Percentiles rank a stretch among this genome's conserved stretches.
Conservation (phyloP, 92 coral and sea anemone genomes). For the Zoanthus sansibaricus region DNA sequence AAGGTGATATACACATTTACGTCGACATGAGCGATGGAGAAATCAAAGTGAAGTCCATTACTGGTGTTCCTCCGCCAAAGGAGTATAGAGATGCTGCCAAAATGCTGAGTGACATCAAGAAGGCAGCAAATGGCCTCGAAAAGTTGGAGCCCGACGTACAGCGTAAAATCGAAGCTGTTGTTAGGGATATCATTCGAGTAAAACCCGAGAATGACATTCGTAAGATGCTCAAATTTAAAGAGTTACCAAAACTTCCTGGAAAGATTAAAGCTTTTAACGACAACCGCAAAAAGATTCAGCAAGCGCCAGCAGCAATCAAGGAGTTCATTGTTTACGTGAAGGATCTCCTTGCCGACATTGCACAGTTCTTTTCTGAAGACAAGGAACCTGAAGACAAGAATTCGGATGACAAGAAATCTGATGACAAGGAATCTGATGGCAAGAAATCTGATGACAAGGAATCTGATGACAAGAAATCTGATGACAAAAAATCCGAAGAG, state of each 20-base stretch:
- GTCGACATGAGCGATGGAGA: constrained; percentile 67
- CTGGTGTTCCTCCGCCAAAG: constrained; percentile 82
- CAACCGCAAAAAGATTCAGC: constrained; percentile 80
- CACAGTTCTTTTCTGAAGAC: constrained; percentile 60
- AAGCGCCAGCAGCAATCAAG: constrained; percentile 75
- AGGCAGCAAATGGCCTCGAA: constrained; percentile 59
- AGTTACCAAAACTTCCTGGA: constrained; percentile 69
- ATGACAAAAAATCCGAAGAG: constrained; percentile 51
- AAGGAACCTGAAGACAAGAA: constrained; percentile 12
- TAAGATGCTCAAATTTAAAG: constrained; percentile 67
- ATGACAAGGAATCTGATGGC: too few relatives aligned
- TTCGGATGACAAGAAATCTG: too few relatives aligned
- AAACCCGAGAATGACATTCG: constrained; percentile 76
- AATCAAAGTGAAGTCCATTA: constrained; percentile 67
- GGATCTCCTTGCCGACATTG: constrained; percentile 67
- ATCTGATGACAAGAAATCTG: too few relatives aligned
- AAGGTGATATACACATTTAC: constrained; percentile 80
- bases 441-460: not conserved
- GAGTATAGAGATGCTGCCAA: constrained; percentile 84
- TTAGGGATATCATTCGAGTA: constrained; percentile 66
- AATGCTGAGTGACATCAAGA: constrained; percentile 67
- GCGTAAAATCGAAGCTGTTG: constrained; percentile 67
- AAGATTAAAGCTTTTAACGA: constrained; percentile 80
- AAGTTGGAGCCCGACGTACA: constrained; percentile 79
- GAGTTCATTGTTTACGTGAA: constrained; percentile 71